Percentiles rank a stretch among this genome's conserved stretches.
phyloP scores from a whole-genome alignment of 2,113 vertebrate genomes.

The Brachyhypopomus gauderio region DNA sequence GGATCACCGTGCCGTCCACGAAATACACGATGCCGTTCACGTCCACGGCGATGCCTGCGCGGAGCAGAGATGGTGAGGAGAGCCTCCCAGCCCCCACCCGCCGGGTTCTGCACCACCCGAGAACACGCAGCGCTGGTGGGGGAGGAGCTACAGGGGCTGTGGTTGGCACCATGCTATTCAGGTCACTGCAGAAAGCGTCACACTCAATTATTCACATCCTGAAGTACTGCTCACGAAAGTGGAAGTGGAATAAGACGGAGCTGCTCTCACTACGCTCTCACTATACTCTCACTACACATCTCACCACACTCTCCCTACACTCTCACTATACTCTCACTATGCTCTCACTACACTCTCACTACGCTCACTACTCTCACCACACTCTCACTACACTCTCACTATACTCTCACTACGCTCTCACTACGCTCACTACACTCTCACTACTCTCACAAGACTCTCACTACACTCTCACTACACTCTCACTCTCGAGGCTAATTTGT shows the following conservation, averaged over 20 bases:
- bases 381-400: not conserved
- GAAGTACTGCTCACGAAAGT: constrained; percentile 73
- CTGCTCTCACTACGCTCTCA: not conserved
- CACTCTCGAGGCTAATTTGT: constrained; percentile 20
- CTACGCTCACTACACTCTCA: not conserved
- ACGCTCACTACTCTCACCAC: no score
- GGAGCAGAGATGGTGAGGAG: constrained; percentile 52
- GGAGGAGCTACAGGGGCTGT: constrained; percentile 74
- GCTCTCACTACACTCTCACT: not conserved
- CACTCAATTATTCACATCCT: constrained; percentile 75
- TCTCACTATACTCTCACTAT: not conserved
- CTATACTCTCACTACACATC: not conserved
- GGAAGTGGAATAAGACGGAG: constrained; percentile 71
- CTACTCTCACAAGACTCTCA: no score
- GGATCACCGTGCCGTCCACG: constrained; percentile 95
- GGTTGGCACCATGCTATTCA: constrained; percentile 78
- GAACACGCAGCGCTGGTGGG: constrained; percentile 57
- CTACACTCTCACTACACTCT: not conserved
- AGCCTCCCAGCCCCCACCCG: constrained; percentile 51
- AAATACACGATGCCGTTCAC: constrained; percentile 97
- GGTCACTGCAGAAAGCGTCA: constrained; percentile 79
- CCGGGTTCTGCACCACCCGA: constrained; percentile 58
- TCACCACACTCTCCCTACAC: not conserved
- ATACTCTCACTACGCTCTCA: not conserved
- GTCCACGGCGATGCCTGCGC: constrained; percentile 90